phyloP scores from a whole-genome alignment of 2,113 vertebrate species.

The rabbit (Oryctolagus cuniculus) region DNA sequence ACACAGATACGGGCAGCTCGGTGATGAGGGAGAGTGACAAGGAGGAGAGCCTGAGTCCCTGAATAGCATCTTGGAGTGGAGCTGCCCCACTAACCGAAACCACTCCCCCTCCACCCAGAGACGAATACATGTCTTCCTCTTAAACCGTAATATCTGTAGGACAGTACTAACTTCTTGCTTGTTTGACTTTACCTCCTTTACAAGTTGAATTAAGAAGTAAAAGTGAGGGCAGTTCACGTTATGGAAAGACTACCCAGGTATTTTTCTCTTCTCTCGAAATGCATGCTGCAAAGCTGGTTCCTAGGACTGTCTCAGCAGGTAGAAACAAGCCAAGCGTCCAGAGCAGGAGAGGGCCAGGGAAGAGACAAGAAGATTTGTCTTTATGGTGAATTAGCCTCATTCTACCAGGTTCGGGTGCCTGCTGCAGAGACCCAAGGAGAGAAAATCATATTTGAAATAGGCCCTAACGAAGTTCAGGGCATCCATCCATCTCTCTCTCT shows the following conservation, averaged over 20 bases:
- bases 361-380: neutral
- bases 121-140: neutral
- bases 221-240: neutral
- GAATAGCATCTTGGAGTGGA: neutral
- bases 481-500: neutral
- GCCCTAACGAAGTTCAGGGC: neutral
- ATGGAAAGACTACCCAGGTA: neutral
- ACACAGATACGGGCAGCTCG: accelerated
- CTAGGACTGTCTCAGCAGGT: slow-evolving; percentile 41
- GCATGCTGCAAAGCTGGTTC: slow-evolving; percentile 26
- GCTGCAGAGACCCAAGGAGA: neutral
- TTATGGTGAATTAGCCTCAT: accelerated
- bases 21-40: neutral
- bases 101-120: too few relatives aligned
- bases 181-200: neutral
- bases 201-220: slow-evolving; percentile 55
- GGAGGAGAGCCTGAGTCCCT: neutral
- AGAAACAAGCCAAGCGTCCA: slow-evolving; percentile 24
- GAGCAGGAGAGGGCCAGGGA: neutral
- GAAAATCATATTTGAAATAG: slow-evolving; percentile 33
- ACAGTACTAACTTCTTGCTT: neutral
- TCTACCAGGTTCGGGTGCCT: neutral
- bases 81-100: neutral
- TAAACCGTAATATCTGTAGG: neutral
- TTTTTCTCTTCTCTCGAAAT: slow-evolving; percentile 57